Evolutionary conservation across 2,888 invertebrate species (phyloP).

Genomic region (Pecten maximus): DNA sequence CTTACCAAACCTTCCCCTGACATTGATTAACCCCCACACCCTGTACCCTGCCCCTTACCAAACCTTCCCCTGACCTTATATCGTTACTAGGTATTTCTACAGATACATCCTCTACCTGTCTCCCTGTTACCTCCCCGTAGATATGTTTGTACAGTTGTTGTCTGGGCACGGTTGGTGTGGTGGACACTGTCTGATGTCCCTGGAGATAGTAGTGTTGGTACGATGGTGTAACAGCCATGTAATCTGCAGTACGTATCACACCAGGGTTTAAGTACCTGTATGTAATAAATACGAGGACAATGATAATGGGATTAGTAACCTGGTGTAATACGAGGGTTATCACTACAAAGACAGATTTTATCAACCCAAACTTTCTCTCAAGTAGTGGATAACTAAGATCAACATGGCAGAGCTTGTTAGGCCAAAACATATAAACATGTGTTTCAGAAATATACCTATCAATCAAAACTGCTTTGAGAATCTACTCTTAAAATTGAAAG

Average conservation of each 20-base stretch:
- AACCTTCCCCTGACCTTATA: neutral
- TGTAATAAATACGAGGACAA: constrained; percentile 22
- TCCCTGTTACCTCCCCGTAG: neutral
- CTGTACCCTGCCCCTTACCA: no score
- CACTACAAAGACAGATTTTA: constrained; percentile 11
- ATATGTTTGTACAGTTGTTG: neutral
- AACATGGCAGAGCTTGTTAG: neutral
- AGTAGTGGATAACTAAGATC: neutral
- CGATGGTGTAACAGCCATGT: neutral
- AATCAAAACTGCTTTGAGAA: neutral
- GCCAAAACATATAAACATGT: neutral
- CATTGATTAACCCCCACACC: no score
- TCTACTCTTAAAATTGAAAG: neutral
- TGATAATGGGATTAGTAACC: neutral
- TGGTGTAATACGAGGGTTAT: neutral
- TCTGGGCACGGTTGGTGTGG: neutral
- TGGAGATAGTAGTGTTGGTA: constrained; percentile 20
- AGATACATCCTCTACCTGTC: neutral
- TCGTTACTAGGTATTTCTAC: neutral
- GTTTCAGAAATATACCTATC: neutral
- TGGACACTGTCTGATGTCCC: neutral
- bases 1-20: no score
- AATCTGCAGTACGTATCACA: constrained; percentile 18
- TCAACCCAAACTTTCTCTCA: constrained; percentile 1
- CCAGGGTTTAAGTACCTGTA: neutral